Base-by-base conservation (phyloP, 2,888 invertebrate species). In the Cinara cedri region DNA sequence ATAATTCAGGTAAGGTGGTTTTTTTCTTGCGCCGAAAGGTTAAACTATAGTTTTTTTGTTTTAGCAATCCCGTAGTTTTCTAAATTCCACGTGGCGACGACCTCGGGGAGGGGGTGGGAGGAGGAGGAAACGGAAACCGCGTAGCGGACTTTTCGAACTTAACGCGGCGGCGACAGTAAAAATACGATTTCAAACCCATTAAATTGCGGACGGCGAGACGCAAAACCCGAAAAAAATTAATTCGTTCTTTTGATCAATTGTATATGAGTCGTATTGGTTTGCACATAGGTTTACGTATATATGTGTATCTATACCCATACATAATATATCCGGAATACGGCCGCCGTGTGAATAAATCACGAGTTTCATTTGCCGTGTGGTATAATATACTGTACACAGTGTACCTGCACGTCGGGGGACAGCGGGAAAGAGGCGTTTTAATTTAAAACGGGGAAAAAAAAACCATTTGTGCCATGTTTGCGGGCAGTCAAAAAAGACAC, bases 11-110 rank as follows among this genome's bases (percentile, higher is more conserved):
- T 34, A n/a, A n/a, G n/a, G n/a, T n/a, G n/a, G n/a, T n/a, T n/a
- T n/a, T n/a, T 63, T 74, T 62, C 24, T 74, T 74, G 24, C 16
- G 21, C 26, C 24, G 13, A 74, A 57, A 6, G 26, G 14, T 34
- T 19, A 34, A 42, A 42, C 63, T 44, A n/a, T n/a, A 54, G 54
- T 74, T 54, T n/a, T n/a, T n/a, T 63, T 21, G 34, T 63, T 21
- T n/a, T 3, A 72, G 54, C 54, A 54, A 72, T 54, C 42, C n/a
- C 65, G 81, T 81, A 21, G 80, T 68, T 54, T 44, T 72, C 10
- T 16, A 60, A 11, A 16, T 44, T 66, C 42, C 44, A 34, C 34
- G 13, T 21, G 42, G 13, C 71, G 66, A 57, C 42, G 54, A 62
- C 72, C 70, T 42, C 9, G 21, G 21, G 34, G 26, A 49, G 26